Conservation (phyloP, 2,888 invertebrate genomes). For the Aelia acuminata region DNA sequence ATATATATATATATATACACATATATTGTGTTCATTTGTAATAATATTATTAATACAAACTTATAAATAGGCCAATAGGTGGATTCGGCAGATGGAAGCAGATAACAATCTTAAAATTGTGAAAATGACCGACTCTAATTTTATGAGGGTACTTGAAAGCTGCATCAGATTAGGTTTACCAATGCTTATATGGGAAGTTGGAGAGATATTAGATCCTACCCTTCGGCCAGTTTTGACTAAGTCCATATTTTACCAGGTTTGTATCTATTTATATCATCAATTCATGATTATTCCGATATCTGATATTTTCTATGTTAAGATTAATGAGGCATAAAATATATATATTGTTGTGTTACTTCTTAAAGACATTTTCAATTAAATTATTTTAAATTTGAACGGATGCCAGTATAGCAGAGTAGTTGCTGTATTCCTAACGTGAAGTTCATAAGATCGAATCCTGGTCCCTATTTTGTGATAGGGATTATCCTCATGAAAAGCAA, state of each 20-base stretch:
- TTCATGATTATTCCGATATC: too few species aligned
- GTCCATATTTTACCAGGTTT: conserved; percentile 75
- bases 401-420: too few species aligned
- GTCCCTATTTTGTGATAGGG: too few species aligned
- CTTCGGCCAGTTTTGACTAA: conserved; percentile 86
- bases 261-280: background rate
- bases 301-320: too few species aligned
- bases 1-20: too few species aligned
- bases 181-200: conserved; percentile 89
- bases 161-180: conserved; percentile 88
- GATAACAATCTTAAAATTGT: conserved; percentile 81
- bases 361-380: too few species aligned
- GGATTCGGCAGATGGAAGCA: conserved; percentile 91
- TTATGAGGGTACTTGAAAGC: conserved; percentile 84
- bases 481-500: too few species aligned
- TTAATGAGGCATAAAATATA: too few species aligned
- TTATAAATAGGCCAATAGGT: conserved; percentile 81
- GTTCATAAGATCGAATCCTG: too few species aligned
- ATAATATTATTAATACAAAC: background rate
- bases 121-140: conserved; percentile 83
- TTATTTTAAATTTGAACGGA: too few species aligned
- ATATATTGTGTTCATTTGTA: background rate
- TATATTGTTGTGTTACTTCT: too few species aligned
- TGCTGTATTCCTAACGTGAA: too few species aligned
- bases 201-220: conserved; percentile 89